A percentile compares a stretch with the other conserved stretches of the same genome.
phyloP scores from a whole-genome alignment of 2,888 invertebrate genomes.

The Agrotis ipsilon region DNA sequence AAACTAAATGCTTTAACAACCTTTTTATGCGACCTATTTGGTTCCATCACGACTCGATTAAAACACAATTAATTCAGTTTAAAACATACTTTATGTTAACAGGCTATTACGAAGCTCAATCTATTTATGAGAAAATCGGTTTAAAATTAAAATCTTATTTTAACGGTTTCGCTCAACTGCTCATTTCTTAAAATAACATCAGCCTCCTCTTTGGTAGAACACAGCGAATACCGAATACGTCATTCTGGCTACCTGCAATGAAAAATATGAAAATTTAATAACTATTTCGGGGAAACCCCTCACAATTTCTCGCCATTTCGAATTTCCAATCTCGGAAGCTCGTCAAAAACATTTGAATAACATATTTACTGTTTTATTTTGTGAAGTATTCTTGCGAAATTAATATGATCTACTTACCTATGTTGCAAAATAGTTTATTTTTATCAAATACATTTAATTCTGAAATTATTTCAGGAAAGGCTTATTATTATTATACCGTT shows the following conservation, averaged over 20 bases:
- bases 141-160: conserved; percentile 6
- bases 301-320: conserved; percentile 13
- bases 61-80: conserved; percentile 5
- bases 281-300: conserved; percentile 24
- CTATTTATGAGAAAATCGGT: not conserved
- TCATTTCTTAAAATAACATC: conserved; percentile 41
- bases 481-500: not conserved
- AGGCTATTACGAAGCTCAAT: not conserved
- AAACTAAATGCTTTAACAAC: conserved; percentile 40
- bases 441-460: not conserved
- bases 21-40: conserved; percentile 19
- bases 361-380: conserved; percentile 6
- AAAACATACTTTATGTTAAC: conserved; percentile 8
- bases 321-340: conserved; percentile 3
- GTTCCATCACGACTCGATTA: conserved; percentile 17
- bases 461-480: not conserved
- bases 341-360: conserved; percentile 9
- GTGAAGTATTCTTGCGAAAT: not conserved
- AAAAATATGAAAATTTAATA: conserved; percentile 50
- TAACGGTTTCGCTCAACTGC: conserved; percentile 12
- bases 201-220: conserved; percentile 81
- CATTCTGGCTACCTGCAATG: conserved; percentile 83
- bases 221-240: conserved; percentile 88
- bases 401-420: not conserved
- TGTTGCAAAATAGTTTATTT: not conserved